Percentiles rank a stretch among this genome's conserved stretches.
phyloP scores from a whole-genome alignment of 2,113 vertebrate species.

The Leucopternis melanops region DNA sequence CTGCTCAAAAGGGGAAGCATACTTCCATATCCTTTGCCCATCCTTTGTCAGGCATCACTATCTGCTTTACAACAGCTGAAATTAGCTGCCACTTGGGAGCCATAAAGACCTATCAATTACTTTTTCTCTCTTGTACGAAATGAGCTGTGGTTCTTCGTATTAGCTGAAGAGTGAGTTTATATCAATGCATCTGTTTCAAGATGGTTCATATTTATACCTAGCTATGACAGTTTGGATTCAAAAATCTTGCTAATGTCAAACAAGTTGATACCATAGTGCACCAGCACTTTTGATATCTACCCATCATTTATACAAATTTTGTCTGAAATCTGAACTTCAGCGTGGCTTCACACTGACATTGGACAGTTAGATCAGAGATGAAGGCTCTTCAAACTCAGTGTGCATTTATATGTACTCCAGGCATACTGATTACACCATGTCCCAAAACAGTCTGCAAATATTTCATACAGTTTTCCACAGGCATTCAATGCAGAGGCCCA shows the following conservation, averaged over 20 bases:
- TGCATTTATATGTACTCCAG: background rate
- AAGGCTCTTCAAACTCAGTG: background rate
- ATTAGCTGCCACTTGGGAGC: background rate
- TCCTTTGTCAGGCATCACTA: background rate
- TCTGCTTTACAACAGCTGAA: background rate
- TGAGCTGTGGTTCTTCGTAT: background rate
- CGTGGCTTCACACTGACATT: background rate
- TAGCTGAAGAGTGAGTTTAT: background rate
- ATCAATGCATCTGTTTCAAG: background rate
- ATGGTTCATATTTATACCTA: background rate
- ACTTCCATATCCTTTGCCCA: background rate
- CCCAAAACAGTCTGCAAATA: background rate
- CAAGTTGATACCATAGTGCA: background rate
- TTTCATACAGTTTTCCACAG: background rate
- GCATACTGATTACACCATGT: background rate
- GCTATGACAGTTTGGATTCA: background rate
- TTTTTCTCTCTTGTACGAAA: background rate
- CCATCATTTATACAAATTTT: background rate
- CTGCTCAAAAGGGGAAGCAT: background rate
- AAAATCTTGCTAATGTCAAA: background rate
- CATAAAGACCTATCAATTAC: background rate
- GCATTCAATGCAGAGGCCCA: background rate
- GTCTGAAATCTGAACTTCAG: background rate
- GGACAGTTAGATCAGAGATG: background rate
- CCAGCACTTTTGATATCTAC: background rate